These are phyloP conservation scores for Camelus bactrianus DNA, from an alignment of 2,113 vertebrate genomes.

Conservation along the genomic window DNA sequence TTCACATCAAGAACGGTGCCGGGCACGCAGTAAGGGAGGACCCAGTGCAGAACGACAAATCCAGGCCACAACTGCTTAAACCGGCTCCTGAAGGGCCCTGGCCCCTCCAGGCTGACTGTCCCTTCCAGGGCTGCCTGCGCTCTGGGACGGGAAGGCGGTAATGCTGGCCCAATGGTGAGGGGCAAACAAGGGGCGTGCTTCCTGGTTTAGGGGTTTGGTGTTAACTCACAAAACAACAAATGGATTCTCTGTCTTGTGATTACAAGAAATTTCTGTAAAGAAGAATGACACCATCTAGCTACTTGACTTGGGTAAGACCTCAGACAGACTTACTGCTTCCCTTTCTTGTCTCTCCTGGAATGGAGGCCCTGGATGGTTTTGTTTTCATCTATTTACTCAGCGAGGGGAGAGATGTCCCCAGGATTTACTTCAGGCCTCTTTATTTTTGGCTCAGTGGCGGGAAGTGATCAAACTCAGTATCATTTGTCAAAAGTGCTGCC, in stretches of 20 bases:
- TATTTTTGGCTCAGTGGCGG: not conserved
- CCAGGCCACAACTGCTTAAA: not conserved
- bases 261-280: not conserved
- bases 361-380: accelerated
- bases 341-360: no score
- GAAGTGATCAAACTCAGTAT: not conserved
- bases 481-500: not conserved
- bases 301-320: not conserved
- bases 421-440: not conserved
- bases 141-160: not conserved
- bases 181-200: not conserved
- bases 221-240: not conserved
- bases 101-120: not conserved
- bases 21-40: not conserved
- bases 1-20: not conserved
- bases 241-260: not conserved
- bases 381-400: not conserved
- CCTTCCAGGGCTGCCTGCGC: not conserved
- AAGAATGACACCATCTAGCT: not conserved
- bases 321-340: not conserved
- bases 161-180: accelerated
- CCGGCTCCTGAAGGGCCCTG: not conserved
- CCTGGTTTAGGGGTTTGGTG: not conserved
- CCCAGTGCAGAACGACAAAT: accelerated
- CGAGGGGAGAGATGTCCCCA: not conserved